Evolutionary conservation across 2,888 invertebrate species (phyloP).

Genomic region (Caenorhabditis angaria): DNA sequence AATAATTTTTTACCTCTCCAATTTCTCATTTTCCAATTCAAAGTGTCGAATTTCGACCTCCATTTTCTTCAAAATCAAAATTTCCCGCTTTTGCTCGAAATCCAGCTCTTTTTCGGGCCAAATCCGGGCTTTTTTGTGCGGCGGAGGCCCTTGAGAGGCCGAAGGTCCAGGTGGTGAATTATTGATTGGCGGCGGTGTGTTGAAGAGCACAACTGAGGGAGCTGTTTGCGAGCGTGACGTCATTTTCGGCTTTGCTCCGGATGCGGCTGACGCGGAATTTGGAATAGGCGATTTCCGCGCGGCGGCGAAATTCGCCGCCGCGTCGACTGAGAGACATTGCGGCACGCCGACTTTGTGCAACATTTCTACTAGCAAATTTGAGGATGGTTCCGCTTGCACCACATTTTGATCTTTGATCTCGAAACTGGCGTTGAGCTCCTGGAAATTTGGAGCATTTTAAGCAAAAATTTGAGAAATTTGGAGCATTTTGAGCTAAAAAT

Average conservation of each 20-base stretch:
- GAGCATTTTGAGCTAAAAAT: not conserved
- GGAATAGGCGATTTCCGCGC: not conserved
- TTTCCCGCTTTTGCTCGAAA: constrained; percentile 35
- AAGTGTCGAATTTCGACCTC: constrained; percentile 34
- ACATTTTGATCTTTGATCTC: constrained; percentile 9
- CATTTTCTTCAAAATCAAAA: constrained; percentile 25
- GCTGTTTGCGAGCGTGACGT: constrained; percentile 36
- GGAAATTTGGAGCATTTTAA: constrained; percentile 5
- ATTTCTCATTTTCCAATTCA: constrained; percentile 39
- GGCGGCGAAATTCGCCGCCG: not conserved
- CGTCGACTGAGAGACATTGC: constrained; percentile 30
- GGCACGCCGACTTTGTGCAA: constrained; percentile 11
- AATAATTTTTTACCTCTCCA: constrained; percentile 19
- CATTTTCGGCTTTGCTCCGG: not conserved
- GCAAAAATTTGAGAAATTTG: not conserved
- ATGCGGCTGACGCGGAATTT: not conserved
- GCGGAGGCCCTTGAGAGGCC: constrained; percentile 9
- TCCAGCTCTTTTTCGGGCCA: constrained; percentile 2
- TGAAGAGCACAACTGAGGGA: constrained; percentile 36
- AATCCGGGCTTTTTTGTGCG: constrained; percentile 18
- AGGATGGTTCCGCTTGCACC: not conserved
- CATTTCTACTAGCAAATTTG: constrained; percentile 23
- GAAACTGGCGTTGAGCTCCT: constrained; percentile 26
- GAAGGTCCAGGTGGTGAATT: constrained; percentile 33
- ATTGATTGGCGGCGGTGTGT: constrained; percentile 36